Evolutionary conservation across 2,888 invertebrate genomes (phyloP), one percentile per base, ranked within the genome.

Genomic region (Ferrisia virgata): DNA sequence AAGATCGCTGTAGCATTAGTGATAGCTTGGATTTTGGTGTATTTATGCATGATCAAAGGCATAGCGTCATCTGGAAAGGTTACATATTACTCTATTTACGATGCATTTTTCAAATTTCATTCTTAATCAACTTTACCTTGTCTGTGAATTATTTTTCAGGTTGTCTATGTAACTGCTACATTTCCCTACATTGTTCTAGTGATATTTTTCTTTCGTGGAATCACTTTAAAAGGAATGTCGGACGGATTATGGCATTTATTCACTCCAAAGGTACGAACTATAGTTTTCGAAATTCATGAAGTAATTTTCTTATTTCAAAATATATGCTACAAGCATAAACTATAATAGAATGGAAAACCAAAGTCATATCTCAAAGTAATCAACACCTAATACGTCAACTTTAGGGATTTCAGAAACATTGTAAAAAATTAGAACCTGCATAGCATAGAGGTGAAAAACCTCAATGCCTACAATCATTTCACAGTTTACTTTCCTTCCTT

Each of bases 61-160:
- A 97, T 98, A 86, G 97, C 98, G 0, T 97, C 97, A 5, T 97
- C 97, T 0, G 97, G 97, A 84, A 97, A 98, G 91, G 97, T 97
- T 25, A 58, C 5, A 76, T 11, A 58, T 69, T 47, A 1, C 8
- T 28, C n/a, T 53, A 13, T 80, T 79, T 22, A 79, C 47, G 1
- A 47, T 5, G 15, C 47, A 47, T 6, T 0, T 47, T 3, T 4
- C 15, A n/a, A 47, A n/a, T n/a, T n/a, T n/a, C n/a, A n/a, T n/a
- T n/a, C n/a, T n/a, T 47, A n/a, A 47, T 22, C 33, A 28, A 81
- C 58, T 58, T 18, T 39, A 22, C n/a, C 2, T 33, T 40, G 39
- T n/a, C n/a, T 58, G 58, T 9, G 58, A 1, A 18, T 58, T 69
- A 11, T 72, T 86, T 87, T 87, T 22, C 87, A 92, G 91, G 91